Evolutionary conservation across 2,888 invertebrate species (phyloP).

Genomic region (Macaria liturata): DNA sequence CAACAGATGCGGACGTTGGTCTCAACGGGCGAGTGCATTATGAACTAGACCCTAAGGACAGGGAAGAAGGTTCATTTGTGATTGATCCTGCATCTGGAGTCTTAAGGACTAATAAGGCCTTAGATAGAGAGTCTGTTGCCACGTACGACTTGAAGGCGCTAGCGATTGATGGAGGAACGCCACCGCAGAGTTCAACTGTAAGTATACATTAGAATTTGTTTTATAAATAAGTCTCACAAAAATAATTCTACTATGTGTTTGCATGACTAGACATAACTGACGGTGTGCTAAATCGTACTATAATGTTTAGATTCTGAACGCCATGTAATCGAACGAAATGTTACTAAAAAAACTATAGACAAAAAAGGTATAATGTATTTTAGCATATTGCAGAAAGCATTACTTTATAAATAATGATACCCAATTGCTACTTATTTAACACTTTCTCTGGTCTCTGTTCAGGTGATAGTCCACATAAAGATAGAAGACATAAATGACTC

Average conservation of each 20-base stretch:
- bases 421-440: too few species aligned
- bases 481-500: slow-evolving; percentile 96
- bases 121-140: slow-evolving; percentile 96
- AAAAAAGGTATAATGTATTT: too few species aligned
- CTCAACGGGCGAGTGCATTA: slow-evolving; percentile 94
- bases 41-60: slow-evolving; percentile 87
- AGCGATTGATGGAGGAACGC: slow-evolving; percentile 95
- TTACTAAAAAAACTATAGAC: too few species aligned
- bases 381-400: too few species aligned
- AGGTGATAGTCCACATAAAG: slow-evolving; percentile 90
- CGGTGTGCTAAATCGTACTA: too few species aligned
- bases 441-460: background rate
- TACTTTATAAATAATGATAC: too few species aligned
- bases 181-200: slow-evolving; percentile 86
- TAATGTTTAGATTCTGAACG: too few species aligned
- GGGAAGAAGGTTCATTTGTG: slow-evolving; percentile 94
- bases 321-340: too few species aligned
- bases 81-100: slow-evolving; percentile 97
- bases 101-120: slow-evolving; percentile 92
- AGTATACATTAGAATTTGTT: slow-evolving; percentile 33
- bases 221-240: too few species aligned
- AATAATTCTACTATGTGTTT: too few species aligned
- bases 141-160: slow-evolving; percentile 93
- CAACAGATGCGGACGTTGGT: slow-evolving; percentile 93
- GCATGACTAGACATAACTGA: too few species aligned